Evolutionary conservation across 2,113 vertebrate species (phyloP).

Genomic region (Axis porcinus): DNA sequence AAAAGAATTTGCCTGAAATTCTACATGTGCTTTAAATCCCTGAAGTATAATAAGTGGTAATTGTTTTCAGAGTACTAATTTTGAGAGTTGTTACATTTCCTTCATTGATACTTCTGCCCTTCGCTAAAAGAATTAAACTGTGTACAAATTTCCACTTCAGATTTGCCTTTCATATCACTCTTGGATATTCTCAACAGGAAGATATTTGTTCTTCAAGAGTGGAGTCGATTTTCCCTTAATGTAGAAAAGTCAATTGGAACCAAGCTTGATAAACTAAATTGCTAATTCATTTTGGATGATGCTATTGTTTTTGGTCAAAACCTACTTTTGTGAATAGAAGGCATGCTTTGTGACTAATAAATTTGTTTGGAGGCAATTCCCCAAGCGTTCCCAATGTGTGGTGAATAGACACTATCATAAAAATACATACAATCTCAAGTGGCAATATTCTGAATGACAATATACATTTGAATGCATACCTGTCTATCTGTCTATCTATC

Average conservation of each 20-base stretch:
- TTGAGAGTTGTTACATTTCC: neutral
- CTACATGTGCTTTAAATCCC: neutral
- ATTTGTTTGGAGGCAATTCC: neutral
- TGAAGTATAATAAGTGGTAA: neutral
- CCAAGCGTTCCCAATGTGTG: neutral
- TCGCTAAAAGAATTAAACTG: neutral
- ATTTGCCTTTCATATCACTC: neutral
- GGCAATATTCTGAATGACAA: neutral
- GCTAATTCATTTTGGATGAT: neutral
- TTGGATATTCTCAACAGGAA: neutral
- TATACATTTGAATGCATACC: neutral
- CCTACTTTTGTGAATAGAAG: neutral
- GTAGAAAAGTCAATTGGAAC: neutral
- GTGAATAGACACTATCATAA: neutral
- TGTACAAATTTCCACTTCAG: neutral
- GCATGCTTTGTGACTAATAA: neutral
- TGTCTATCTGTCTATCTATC: neutral
- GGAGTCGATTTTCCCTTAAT: neutral
- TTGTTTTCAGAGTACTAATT: neutral
- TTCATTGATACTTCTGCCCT: neutral
- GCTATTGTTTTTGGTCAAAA: neutral
- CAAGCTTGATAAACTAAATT: neutral
- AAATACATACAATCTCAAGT: neutral
- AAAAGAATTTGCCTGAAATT: neutral
- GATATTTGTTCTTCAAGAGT: neutral